Conservation (phyloP, 2,797 vertebrate genomes). For the Hafferia zeledoni region DNA sequence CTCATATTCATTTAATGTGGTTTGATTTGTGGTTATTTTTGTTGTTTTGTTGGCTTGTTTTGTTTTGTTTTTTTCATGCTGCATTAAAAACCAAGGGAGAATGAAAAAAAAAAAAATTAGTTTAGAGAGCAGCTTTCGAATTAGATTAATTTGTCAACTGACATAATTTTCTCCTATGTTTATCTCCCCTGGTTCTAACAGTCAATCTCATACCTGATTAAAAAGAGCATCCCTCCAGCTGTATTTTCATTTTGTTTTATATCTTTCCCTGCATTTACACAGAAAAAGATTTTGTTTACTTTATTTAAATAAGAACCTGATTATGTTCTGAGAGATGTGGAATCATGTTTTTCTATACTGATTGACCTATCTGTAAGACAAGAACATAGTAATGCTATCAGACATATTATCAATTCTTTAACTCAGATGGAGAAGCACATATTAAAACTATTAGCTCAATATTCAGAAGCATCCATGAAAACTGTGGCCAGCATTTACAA, state of each 20-base stretch:
- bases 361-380: not conserved
- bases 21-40: not conserved
- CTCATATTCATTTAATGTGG: not conserved
- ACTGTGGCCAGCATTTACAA: not conserved
- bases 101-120: not conserved
- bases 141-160: constrained; percentile 15
- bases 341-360: not conserved
- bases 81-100: not conserved
- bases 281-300: not conserved
- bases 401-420: not conserved
- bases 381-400: not conserved
- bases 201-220: not conserved
- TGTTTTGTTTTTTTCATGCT: not conserved
- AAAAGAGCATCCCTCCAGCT: not conserved
- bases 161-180: not conserved
- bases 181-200: not conserved
- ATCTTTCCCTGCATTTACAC: not conserved
- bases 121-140: not conserved
- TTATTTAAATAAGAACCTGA: not conserved
- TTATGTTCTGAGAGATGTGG: not conserved
- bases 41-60: not conserved
- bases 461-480: not conserved
- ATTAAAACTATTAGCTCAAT: not conserved
- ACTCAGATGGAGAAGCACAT: not conserved
- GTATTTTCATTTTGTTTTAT: not conserved